Conservation (phyloP, 2,797 vertebrate species). For the Lepus townsendii region DNA sequence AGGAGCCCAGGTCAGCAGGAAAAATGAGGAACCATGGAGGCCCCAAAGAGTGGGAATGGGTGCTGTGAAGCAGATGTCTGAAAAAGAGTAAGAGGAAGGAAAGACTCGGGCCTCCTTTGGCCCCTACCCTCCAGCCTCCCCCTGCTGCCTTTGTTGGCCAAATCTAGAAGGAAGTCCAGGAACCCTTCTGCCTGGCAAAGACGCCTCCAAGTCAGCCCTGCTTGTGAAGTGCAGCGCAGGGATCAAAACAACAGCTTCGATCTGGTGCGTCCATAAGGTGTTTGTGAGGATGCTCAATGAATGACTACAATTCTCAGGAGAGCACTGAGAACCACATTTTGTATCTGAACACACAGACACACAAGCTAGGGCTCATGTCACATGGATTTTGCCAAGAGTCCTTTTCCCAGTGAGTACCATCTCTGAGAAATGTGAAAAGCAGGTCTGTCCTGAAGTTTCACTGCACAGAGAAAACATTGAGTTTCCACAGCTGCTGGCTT, state of each 20-base stretch:
- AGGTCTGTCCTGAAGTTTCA: constrained; percentile 51
- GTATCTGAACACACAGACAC: constrained; percentile 40
- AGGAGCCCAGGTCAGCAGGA: neutral
- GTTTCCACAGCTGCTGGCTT: constrained; percentile 72
- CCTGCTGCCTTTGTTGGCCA: neutral
- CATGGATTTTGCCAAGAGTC: constrained; percentile 23
- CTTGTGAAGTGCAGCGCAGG: neutral
- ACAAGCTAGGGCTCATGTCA: constrained; percentile 44
- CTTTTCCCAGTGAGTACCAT: constrained; percentile 31
- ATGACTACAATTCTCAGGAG: neutral
- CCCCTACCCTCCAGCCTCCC: neutral
- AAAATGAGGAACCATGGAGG: neutral
- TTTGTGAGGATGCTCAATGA: neutral
- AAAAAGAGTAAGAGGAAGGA: neutral
- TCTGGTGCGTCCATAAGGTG: neutral
- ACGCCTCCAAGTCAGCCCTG: neutral
- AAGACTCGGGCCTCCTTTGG: neutral
- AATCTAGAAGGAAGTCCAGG: neutral
- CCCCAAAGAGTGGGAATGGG: neutral
- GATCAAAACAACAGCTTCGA: neutral
- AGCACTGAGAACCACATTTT: constrained; percentile 19
- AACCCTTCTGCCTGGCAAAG: neutral
- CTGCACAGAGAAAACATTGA: constrained; percentile 62
- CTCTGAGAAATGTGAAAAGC: constrained; percentile 58
- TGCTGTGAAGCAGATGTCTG: neutral